A percentile compares a stretch with the other conserved stretches of the same genome.
These are phyloP conservation scores for Caenorhabditis tropicalis DNA, from an alignment of 1,140 invertebrate species.

Conservation along the genomic window DNA sequence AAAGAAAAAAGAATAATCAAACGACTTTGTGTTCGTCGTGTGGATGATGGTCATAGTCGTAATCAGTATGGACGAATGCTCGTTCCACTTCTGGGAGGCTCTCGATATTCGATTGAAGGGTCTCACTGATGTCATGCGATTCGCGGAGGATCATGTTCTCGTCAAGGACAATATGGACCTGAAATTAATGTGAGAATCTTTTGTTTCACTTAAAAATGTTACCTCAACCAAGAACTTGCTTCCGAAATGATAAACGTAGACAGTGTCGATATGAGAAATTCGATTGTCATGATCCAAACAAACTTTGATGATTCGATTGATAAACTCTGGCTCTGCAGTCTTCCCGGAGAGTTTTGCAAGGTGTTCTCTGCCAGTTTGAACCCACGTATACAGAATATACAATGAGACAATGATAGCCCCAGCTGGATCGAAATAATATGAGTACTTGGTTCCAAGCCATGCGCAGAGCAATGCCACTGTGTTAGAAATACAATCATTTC, in stretches of 20 bases:
- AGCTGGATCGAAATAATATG: conserved; percentile 73
- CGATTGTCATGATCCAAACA: conserved; percentile 58
- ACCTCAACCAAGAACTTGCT: conserved; percentile 56
- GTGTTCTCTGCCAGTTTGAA: conserved; percentile 66
- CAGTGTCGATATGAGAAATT: conserved; percentile 56
- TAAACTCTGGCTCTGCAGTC: conserved; percentile 61
- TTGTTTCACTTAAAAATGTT: background rate
- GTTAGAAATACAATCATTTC: conserved; percentile 75
- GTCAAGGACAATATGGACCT: conserved; percentile 58
- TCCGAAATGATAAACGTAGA: conserved; percentile 56
- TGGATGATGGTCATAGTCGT: conserved; percentile 54
- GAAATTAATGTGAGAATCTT: background rate
- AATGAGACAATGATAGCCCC: conserved; percentile 74
- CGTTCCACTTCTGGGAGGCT: conserved; percentile 57
- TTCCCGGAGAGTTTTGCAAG: conserved; percentile 63
- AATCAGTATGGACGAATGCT: conserved; percentile 57
- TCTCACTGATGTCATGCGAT: conserved; percentile 58
- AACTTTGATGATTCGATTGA: conserved; percentile 59
- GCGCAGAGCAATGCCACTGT: conserved; percentile 71
- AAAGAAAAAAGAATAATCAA: background rate
- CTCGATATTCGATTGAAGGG: conserved; percentile 58
- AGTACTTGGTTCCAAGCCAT: conserved; percentile 62
- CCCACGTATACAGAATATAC: conserved; percentile 72
- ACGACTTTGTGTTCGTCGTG: conserved; percentile 57
- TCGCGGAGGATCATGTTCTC: conserved; percentile 50